A percentile compares a stretch with the other conserved stretches of the same genome.
Evolutionary conservation across 2,797 vertebrate species (phyloP).

Genomic region (Carduelis carduelis): DNA sequence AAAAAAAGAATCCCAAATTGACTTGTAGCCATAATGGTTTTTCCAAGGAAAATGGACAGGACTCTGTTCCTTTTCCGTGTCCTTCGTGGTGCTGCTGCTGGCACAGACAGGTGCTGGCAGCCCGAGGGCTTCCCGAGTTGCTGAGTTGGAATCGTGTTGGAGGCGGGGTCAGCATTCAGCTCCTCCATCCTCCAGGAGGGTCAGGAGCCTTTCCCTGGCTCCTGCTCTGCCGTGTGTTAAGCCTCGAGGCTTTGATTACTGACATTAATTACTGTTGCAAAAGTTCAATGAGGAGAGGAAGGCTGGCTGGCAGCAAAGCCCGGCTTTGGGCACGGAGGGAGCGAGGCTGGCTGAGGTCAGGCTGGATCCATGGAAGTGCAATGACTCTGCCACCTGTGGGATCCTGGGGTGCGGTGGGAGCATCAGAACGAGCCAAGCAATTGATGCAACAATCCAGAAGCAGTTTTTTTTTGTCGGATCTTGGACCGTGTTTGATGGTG

Average conservation of each 20-base stretch:
- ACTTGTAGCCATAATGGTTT: conserved; percentile 48
- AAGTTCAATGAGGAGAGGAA: not conserved
- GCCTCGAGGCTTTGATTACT: conserved; percentile 24
- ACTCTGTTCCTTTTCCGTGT: not conserved
- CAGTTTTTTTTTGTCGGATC: not conserved
- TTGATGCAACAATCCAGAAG: conserved; percentile 26
- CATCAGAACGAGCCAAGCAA: not conserved
- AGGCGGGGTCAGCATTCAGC: not conserved
- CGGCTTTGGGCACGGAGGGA: not conserved
- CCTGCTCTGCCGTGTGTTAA: not conserved
- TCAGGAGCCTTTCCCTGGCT: not conserved
- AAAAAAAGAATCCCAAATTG: not conserved
- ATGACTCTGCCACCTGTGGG: not conserved
- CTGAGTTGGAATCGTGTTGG: not conserved
- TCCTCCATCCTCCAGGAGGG: not conserved
- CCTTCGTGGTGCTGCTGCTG: not conserved
- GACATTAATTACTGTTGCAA: not conserved
- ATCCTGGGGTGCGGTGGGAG: not conserved
- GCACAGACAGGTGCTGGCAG: not conserved
- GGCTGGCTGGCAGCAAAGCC: not conserved
- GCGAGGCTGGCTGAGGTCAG: not conserved
- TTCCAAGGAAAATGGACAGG: conserved; percentile 17
- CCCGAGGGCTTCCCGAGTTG: not conserved
- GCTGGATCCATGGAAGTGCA: conserved; percentile 23
- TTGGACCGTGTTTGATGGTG: conserved; percentile 34